Base-by-base conservation (phyloP, 2,888 invertebrate species). In the Melipona bicolor region DNA sequence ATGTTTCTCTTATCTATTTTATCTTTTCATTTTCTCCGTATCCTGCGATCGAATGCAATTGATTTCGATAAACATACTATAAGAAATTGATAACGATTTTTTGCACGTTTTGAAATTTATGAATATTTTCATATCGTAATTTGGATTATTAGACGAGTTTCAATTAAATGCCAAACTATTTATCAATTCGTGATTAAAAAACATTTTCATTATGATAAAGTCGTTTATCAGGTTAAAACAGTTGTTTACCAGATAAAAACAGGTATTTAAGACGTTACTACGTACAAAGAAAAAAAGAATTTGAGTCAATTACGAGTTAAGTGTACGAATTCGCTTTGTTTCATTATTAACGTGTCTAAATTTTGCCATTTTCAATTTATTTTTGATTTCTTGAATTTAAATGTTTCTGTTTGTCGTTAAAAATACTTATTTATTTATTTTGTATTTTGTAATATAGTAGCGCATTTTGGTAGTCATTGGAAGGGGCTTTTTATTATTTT, bases 81-180 rank as follows among this genome's bases (percentile, higher is more conserved):
- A 50, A 5, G 17, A 49, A 59, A 78, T 59, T 36, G 72, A 72
- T 67, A 78, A 72, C 65, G 6, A 56, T 49, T 15, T 78, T 49
- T 59, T 17, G 19, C 19, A 19, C 32, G 32, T n/a, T 50, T 24
- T 3, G 17, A 19, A 43, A 49, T 9, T 11, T 13, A 36, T 21
- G 36, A 78, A 78, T 71, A 67, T 68, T 71, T 65, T 50, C 70
- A 59, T n/a, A n/a, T 17, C n/a, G 4, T 36, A 24, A n/a, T 65
- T 54, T 19, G 32, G 27, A 56, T 27, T 36, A 43, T 9, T 0
- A 0, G 61, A 50, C 17, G 27, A 27, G 62, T 11, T 19, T 19
- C 17, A 6, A 43, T 21, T 13, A n/a, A 70, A 43, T 36, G 21
- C 11, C 43, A 43, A 43, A 11, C 2, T 73, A 32, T 69, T 36